Conservation (phyloP, 2,113 vertebrate species). For the Callocephalon fimbriatum region DNA sequence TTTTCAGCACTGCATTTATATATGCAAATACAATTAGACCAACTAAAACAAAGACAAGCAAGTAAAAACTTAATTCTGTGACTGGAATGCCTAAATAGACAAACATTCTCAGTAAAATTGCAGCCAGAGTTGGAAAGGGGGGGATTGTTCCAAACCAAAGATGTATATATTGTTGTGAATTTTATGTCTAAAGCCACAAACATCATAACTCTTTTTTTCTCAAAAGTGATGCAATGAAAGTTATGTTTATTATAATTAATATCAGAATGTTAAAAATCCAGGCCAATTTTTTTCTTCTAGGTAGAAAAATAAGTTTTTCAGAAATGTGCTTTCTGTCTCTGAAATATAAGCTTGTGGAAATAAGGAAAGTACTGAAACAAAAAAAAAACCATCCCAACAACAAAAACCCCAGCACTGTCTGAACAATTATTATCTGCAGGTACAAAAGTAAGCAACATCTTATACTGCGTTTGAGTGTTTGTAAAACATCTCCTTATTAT, state of each 20-base stretch:
- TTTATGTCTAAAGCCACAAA: neutral
- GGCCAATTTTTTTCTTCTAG: neutral
- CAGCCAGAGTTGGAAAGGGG: neutral
- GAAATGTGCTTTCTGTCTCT: neutral
- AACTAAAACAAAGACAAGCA: neutral
- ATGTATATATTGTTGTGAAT: fast-evolving
- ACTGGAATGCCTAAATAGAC: neutral
- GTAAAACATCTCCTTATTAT: neutral
- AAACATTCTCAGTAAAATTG: neutral
- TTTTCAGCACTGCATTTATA: neutral
- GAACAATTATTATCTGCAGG: neutral
- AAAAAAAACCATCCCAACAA: neutral
- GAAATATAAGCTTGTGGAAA: neutral
- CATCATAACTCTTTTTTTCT: neutral
- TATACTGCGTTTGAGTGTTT: neutral
- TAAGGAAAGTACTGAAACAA: neutral
- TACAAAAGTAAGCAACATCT: neutral
- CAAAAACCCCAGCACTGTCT: neutral
- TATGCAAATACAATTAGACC: neutral
- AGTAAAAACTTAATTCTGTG: neutral
- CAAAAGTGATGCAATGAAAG: neutral
- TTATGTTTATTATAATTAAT: neutral
- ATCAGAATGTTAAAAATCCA: neutral
- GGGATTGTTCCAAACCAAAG: neutral
- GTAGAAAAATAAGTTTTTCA: neutral